Evolutionary conservation across 1,140 invertebrate species (phyloP).

Genomic region (Pseudoatta argentina): DNA sequence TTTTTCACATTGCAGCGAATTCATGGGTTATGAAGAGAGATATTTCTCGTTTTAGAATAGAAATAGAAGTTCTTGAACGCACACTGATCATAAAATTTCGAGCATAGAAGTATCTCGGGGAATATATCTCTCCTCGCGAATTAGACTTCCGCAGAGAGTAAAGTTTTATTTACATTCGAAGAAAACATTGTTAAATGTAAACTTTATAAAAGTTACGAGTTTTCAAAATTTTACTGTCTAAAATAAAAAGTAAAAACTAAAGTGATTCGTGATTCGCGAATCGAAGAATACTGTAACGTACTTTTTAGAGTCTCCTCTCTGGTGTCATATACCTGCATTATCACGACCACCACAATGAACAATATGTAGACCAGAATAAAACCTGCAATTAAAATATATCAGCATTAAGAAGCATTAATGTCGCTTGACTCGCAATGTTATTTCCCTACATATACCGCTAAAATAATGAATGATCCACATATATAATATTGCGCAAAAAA

Average conservation of each 20-base stretch:
- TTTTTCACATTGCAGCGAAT: conserved; percentile 25
- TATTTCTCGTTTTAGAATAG: conserved; percentile 1
- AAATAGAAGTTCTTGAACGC: conserved; percentile 18
- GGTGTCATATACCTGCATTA: conserved; percentile 84
- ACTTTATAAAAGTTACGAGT: conserved; percentile 28
- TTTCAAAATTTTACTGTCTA: not conserved
- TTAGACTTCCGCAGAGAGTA: not conserved
- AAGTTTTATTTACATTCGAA: conserved; percentile 22
- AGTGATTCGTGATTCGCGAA: not conserved
- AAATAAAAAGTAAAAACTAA: conserved; percentile 22
- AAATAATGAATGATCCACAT: not conserved
- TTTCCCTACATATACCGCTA: not conserved
- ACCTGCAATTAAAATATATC: conserved; percentile 78
- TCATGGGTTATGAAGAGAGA: not conserved
- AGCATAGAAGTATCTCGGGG: conserved; percentile 19
- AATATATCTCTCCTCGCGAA: conserved; percentile 2
- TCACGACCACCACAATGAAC: conserved; percentile 88
- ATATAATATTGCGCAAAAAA: not conserved
- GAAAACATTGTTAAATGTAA: conserved; percentile 8
- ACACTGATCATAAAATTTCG: conserved; percentile 2
- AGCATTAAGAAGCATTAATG: conserved; percentile 61
- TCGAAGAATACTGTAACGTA: conserved; percentile 42
- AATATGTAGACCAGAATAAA: conserved; percentile 88
- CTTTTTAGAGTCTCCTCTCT: conserved; percentile 77
- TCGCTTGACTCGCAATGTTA: not conserved